Conservation (phyloP, 1,140 invertebrate genomes). For the Zophobas atratus region DNA sequence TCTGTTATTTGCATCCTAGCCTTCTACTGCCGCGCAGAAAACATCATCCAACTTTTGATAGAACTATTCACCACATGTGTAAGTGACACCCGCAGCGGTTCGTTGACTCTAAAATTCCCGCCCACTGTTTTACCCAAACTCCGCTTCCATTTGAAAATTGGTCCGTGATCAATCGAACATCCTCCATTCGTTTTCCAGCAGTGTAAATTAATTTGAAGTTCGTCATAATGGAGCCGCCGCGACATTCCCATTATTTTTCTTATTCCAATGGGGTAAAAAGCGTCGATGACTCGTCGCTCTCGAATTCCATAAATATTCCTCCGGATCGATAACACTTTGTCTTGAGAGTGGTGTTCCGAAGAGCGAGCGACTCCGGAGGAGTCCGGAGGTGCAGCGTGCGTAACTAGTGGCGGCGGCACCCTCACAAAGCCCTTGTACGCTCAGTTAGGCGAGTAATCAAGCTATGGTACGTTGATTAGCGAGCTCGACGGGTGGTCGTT, state of each 20-base stretch:
- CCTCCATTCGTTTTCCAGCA: background rate
- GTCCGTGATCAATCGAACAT: background rate
- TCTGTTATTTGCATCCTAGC: too few species aligned
- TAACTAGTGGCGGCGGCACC: slow-evolving; percentile 28
- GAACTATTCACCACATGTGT: too few species aligned
- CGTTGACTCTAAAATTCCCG: too few species aligned
- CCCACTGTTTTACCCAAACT: background rate
- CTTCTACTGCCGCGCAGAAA: too few species aligned
- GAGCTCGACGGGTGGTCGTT: slow-evolving; percentile 31
- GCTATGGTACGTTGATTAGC: slow-evolving; percentile 50
- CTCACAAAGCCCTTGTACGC: slow-evolving; percentile 34
- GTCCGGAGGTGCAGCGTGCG: slow-evolving; percentile 20
- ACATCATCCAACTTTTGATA: too few species aligned
- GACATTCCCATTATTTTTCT: slow-evolving; percentile 19
- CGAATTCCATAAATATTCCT: slow-evolving; percentile 23
- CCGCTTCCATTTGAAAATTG: background rate
- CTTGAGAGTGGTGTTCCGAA: slow-evolving; percentile 16
- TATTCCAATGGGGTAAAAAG: slow-evolving; percentile 18
- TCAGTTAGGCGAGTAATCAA: slow-evolving; percentile 50
- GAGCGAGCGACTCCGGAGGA: slow-evolving; percentile 7
- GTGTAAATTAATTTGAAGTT: slow-evolving; percentile 11
- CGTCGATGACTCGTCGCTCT: slow-evolving; percentile 9
- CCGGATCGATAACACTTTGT: slow-evolving; percentile 28
- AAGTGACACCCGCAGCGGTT: too few species aligned
- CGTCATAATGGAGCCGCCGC: slow-evolving; percentile 18